Conservation (phyloP, 2,797 vertebrate species). For the Dipus sagitta region DNA sequence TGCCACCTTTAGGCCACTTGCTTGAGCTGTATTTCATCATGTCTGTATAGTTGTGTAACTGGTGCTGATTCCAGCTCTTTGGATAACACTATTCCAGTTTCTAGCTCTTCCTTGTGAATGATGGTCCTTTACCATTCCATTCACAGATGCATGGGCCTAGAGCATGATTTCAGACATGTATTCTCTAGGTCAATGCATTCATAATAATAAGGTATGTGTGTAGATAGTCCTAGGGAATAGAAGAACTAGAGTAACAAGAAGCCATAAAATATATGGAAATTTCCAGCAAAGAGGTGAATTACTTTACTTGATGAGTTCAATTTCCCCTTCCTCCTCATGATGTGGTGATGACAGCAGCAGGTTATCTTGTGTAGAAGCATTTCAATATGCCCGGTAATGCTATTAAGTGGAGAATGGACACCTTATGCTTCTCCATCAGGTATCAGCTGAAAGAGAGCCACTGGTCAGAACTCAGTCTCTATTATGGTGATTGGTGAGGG, state of each 20-base stretch:
- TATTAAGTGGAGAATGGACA: background rate
- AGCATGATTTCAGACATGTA: background rate
- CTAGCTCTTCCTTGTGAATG: background rate
- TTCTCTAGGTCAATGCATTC: background rate
- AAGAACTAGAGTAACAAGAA: background rate
- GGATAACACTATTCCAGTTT: background rate
- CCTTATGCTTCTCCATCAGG: background rate
- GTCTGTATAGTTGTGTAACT: accelerated
- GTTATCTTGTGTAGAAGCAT: background rate
- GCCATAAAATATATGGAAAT: background rate
- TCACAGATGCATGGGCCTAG: background rate
- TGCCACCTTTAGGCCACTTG: background rate
- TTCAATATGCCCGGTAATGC: background rate
- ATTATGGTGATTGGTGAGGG: background rate
- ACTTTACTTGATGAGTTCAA: background rate
- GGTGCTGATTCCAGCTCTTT: background rate
- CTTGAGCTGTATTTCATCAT: background rate
- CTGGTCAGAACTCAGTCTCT: background rate
- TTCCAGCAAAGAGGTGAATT: background rate
- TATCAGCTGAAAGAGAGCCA: background rate
- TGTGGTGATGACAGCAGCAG: background rate
- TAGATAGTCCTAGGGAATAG: background rate
- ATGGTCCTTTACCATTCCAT: background rate
- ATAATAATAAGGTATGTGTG: background rate
- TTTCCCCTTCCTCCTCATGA: background rate